Evolutionary conservation across 2,888 invertebrate genomes (phyloP), one percentile per base, ranked within the genome.

Genomic region (Scaeva pyrastri): DNA sequence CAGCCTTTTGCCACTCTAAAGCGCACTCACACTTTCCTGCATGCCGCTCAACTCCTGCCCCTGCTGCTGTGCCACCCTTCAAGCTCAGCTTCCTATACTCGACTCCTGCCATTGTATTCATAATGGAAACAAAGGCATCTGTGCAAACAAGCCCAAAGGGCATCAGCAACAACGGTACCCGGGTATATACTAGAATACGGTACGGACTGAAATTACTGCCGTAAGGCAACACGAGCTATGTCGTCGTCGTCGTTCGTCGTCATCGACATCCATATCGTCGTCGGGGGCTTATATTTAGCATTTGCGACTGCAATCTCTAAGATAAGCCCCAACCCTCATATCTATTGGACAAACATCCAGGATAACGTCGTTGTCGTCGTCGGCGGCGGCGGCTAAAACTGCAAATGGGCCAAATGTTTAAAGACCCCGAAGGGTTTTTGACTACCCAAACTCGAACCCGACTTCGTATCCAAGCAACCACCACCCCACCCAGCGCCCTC

Each of bases 91-190:
- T 1, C 16, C 12, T 10, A 19, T 48, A 10, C 64, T 31, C 6
- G 14, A 50, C 21, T 55, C 12, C 4, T 23, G 19, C n/a, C 21
- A 58, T 56, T 55, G 77, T 68, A 60, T 77, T 68, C 43, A 77
- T 70, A 60, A 31, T 81, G 72, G 73, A 77, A 86, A 86, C 85
- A 86, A 86, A 81, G 82, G 85, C 85, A 86, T 86, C 85, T 86
- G 85, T 86, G 70, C 81, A 86, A 86, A 86, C 82, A 86, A 77
- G 73, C 85, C 85, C 85, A 74, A 77, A 77, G 85, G 85, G 76
- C 81, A 85, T 81, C 81, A 48, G 48, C 12, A 45, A 71, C 31
- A 68, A 23, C 73, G n/a, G 45, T 72, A 41, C 10, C 31, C 12
- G 12, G 14, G 48, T 48, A 45, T 23, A 52, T 11, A n/a, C n/a